These are phyloP conservation scores for Myathropa florea DNA, from an alignment of 2,888 invertebrate genomes.

Conservation along the genomic window DNA sequence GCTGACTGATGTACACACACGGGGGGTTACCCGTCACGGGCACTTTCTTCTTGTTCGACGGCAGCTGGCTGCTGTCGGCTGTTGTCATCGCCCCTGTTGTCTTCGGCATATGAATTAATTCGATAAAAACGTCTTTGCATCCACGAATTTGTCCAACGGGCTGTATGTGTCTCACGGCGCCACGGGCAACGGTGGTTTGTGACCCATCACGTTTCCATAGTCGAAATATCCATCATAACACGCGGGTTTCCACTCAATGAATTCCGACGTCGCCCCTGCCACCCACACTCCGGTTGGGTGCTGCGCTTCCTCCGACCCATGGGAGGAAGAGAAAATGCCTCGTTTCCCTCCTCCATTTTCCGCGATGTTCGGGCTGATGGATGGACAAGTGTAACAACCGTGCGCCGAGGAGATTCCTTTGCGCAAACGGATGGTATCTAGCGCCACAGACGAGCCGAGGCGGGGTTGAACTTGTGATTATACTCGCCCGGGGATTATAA, in stretches of 20 bases:
- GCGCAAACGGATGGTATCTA: constrained; percentile 12
- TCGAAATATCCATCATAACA: constrained; percentile 16
- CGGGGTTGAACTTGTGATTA: constrained; percentile 53
- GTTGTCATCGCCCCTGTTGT: constrained; percentile 8
- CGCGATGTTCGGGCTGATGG: not conserved
- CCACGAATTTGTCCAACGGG: not conserved
- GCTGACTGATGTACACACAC: not conserved
- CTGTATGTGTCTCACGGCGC: not conserved
- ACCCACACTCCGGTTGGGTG: too few relatives aligned
- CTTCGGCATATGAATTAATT: constrained; percentile 24
- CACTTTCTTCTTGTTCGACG: constrained; percentile 36
- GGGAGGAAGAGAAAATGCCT: not conserved
- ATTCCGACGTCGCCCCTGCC: not conserved
- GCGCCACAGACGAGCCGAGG: constrained; percentile 30
- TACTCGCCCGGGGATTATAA: constrained; percentile 36
- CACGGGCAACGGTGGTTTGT: not conserved
- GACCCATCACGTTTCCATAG: constrained; percentile 41
- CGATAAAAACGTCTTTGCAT: constrained; percentile 4
- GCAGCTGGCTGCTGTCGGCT: not conserved
- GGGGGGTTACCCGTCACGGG: constrained; percentile 2
- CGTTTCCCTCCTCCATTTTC: not conserved
- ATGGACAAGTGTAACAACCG: constrained; percentile 43
- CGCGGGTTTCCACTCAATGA: constrained; percentile 8
- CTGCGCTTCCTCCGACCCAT: too few relatives aligned
- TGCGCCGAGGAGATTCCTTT: not conserved